Conservation (phyloP, 92 coral and sea anemone genomes). For the Phenganax marumi region DNA sequence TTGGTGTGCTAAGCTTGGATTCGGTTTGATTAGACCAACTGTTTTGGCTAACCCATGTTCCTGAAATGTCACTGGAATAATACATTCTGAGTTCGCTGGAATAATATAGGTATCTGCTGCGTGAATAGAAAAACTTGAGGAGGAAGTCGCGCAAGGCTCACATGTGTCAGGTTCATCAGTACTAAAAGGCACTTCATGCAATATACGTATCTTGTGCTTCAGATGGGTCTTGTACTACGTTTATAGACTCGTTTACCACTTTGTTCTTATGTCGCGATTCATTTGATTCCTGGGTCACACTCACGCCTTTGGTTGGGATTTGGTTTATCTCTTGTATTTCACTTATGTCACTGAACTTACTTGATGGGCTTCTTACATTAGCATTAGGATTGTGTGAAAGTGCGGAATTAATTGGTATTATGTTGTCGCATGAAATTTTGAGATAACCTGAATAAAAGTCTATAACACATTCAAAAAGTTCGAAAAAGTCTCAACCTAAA, state of each 20-base stretch:
- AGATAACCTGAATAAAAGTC: slow-evolving; percentile 29
- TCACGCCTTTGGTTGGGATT: no score
- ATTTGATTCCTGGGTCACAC: no score
- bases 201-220: background rate
- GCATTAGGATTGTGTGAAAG: background rate
- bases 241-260: no score
- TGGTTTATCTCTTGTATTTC: background rate
- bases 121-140: slow-evolving; percentile 18
- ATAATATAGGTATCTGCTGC: slow-evolving; percentile 46
- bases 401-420: background rate
- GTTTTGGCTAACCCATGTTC: slow-evolving; percentile 23
- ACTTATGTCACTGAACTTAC: no score
- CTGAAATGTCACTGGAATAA: slow-evolving; percentile 39
- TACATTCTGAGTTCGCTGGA: slow-evolving; percentile 45
- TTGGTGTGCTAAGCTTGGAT: slow-evolving; percentile 21
- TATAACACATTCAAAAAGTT: slow-evolving; percentile 47
- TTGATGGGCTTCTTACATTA: background rate
- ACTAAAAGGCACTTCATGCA: background rate
- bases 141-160: background rate
- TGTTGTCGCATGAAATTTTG: slow-evolving; percentile 16
- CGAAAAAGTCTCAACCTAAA: slow-evolving; percentile 64
- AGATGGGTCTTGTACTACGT: no score
- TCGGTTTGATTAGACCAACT: slow-evolving; percentile 41
- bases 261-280: no score
- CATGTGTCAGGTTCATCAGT: background rate